Base-by-base conservation (phyloP, 2,888 invertebrate genomes). In the Chymomyza procnemis region DNA sequence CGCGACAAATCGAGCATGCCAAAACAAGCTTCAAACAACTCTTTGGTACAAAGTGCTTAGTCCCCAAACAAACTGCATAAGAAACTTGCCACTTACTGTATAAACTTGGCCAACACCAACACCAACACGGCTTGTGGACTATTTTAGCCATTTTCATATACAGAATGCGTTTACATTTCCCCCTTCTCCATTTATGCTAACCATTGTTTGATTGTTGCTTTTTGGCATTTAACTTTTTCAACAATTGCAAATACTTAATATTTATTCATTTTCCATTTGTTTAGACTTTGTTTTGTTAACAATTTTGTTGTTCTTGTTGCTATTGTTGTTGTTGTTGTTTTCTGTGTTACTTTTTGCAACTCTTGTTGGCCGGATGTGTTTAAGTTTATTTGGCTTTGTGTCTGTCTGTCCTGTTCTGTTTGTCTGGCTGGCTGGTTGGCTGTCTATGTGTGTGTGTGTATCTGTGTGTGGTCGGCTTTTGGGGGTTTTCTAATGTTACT, bases 181-280 rank as follows among this genome's bases (percentile, higher is more conserved):
- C 14, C 3, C 16, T 47, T 47, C 3, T 14, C 14, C 14, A n/a
- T 47, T 47, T n/a, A 16, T 14, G 9, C 47, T 47, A 16, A 52
- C 52, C 5, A 14, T 22, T 26, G 22, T 22, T 21, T 54, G 54
- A 48, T 8, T 64, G 58, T 66, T 60, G 55, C 60, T 46, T 65
- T 54, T 67, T 69, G 67, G 60, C 61, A 72, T 65, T 78, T 78
- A 41, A 71, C 54, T 66, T 66, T n/a, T 61, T 66, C 65, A 76
- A 58, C 71, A 78, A 76, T 66, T 75, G 66, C 71, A 73, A 78
- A 83, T 64, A 69, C 73, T 73, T 82, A 79, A 77, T 83, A 80
- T 80, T 80, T 80, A 80, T 80, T 79, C 71, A 73, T 77, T 80
- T 83, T 71, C 57, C 78, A 76, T 67, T 78, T 75, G 65, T 56